phyloP scores from a whole-genome alignment of 2,888 invertebrate species.

The Hypsopygia costalis region DNA sequence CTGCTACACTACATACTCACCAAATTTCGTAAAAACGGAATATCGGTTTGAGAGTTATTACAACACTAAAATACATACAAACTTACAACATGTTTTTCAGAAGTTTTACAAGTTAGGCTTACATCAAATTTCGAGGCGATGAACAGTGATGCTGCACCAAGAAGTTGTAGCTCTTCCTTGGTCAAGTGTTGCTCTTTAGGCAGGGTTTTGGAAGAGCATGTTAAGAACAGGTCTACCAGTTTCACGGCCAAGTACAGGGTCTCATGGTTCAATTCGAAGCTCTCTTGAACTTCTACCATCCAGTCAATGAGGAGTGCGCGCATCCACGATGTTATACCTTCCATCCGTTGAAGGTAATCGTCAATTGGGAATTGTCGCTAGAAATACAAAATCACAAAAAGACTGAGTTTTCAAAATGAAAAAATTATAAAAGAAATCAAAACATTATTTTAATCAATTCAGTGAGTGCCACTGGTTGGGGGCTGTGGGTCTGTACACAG shows the following conservation, averaged over 20 bases:
- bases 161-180: constrained; percentile 92
- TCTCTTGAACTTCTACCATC: constrained; percentile 99
- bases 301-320: constrained; percentile 97
- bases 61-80: no score
- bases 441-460: no score
- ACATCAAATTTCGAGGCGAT: constrained; percentile 98
- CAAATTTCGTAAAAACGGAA: no score
- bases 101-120: constrained; percentile 60
- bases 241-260: constrained; percentile 98
- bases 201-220: constrained; percentile 45
- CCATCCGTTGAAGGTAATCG: constrained; percentile 91
- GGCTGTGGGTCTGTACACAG: no score
- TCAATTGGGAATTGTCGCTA: constrained; percentile 85
- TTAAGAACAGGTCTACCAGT: constrained; percentile 93
- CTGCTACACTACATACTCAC: no score
- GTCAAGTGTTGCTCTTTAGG: constrained; percentile 79
- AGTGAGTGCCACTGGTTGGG: no score
- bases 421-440: no score
- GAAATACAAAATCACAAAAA: constrained; percentile 32
- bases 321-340: constrained; percentile 92
- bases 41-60: no score
- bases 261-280: constrained; percentile 98
- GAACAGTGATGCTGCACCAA: constrained; percentile 95
- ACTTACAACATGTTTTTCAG: no score
- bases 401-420: no score